A percentile compares a stretch with the other conserved stretches of the same genome.
These are phyloP conservation scores for Caenorhabditis zanzibari DNA, from an alignment of 2,888 invertebrate genomes.

Conservation along the genomic window DNA sequence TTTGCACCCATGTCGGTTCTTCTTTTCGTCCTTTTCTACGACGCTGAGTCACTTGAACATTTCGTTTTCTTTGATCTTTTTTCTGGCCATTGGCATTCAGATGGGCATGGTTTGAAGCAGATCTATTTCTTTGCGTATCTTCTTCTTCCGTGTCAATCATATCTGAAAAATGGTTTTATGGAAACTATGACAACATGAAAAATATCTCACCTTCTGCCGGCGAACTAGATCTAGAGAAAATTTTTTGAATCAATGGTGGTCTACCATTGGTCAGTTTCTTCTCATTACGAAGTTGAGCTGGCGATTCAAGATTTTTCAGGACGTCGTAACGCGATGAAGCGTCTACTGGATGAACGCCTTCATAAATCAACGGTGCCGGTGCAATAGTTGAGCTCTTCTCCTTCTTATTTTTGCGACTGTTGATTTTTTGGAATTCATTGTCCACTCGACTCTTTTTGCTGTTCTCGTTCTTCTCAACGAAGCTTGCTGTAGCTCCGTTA, in stretches of 20 bases:
- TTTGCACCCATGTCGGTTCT: slow-evolving; percentile 46
- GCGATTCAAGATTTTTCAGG: slow-evolving; percentile 62
- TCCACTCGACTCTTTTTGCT: slow-evolving; percentile 41
- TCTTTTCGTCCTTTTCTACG: slow-evolving; percentile 52
- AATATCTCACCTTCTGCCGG: slow-evolving; percentile 27
- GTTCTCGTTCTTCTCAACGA: slow-evolving; percentile 13
- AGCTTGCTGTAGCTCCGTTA: slow-evolving; percentile 7
- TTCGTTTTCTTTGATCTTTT: slow-evolving; percentile 50
- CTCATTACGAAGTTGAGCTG: slow-evolving; percentile 20
- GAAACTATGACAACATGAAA: neutral
- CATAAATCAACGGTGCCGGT: slow-evolving; percentile 34
- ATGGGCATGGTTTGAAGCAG: slow-evolving; percentile 37
- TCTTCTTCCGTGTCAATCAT: slow-evolving; percentile 51
- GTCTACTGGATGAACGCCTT: slow-evolving; percentile 57
- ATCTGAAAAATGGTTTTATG: slow-evolving; percentile 1
- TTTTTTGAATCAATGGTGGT: slow-evolving; percentile 55
- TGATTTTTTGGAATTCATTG: slow-evolving; percentile 60
- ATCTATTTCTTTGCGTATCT: slow-evolving; percentile 15
- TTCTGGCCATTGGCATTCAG: slow-evolving; percentile 32
- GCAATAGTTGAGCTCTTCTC: slow-evolving; percentile 24
- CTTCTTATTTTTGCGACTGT: slow-evolving; percentile 49
- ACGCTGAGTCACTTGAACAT: slow-evolving; percentile 31
- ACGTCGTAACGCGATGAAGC: slow-evolving; percentile 69
- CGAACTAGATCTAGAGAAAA: slow-evolving; percentile 60
- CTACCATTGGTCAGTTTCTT: slow-evolving; percentile 46